A percentile compares a stretch with the other conserved stretches of the same genome.
Evolutionary conservation across 2,888 invertebrate species (phyloP).

Genomic region (Troilus luridus): DNA sequence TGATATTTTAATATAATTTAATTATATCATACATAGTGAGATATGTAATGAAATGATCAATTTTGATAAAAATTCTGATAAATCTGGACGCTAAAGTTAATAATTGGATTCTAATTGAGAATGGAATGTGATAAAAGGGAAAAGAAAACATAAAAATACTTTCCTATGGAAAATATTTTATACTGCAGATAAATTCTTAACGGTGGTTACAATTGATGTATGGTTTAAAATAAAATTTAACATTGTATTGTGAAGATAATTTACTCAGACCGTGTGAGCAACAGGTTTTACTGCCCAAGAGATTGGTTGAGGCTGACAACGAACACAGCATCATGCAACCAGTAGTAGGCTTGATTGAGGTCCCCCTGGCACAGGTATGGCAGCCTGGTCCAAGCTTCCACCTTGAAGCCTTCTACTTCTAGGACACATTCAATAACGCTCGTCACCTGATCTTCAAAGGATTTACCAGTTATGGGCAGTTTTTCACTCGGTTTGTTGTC

Average conservation of each 20-base stretch:
- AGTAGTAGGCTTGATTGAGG: slow-evolving; percentile 90
- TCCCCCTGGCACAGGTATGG: slow-evolving; percentile 99
- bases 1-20: background rate
- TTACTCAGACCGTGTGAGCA: background rate
- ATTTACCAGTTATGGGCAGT: slow-evolving; percentile 77
- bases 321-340: slow-evolving; percentile 92
- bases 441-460: slow-evolving; percentile 85
- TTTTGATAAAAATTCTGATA: background rate
- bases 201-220: background rate
- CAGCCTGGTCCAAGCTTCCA: slow-evolving; percentile 87
- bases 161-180: background rate
- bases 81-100: background rate
- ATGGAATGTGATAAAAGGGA: slow-evolving; percentile 2
- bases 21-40: background rate
- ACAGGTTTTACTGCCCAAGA: background rate
- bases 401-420: slow-evolving; percentile 76
- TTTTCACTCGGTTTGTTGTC: slow-evolving; percentile 82
- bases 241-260: background rate
- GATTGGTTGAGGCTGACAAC: slow-evolving; percentile 73
- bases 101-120: background rate
- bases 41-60: background rate
- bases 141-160: background rate
- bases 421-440: slow-evolving; percentile 76
- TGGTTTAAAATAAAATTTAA: background rate
- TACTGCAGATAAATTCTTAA: background rate